phyloP scores from a whole-genome alignment of 2,888 invertebrate species.

The Ypsolopha sequella region DNA sequence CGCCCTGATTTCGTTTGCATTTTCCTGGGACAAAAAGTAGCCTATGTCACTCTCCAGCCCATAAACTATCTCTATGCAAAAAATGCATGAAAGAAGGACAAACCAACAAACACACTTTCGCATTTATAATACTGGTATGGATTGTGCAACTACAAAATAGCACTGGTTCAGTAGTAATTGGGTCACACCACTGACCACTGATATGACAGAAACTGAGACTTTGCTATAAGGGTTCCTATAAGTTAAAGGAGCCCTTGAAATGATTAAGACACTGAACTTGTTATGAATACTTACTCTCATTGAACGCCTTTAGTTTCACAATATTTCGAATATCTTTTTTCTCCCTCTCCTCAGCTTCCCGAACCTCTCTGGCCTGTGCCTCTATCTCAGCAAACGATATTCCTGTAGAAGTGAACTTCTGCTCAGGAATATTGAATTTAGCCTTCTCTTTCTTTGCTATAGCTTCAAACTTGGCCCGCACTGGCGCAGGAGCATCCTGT shows the following conservation, averaged over 20 bases:
- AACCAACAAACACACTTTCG: too few species aligned
- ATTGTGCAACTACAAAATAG: too few species aligned
- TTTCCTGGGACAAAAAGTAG: too few species aligned
- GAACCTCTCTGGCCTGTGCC: conserved; percentile 21
- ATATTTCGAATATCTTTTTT: conserved; percentile 36
- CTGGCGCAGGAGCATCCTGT: conserved; percentile 26
- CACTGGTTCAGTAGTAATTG: too few species aligned
- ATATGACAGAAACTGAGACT: too few species aligned
- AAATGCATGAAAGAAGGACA: too few species aligned
- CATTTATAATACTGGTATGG: too few species aligned
- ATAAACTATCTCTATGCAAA: too few species aligned
- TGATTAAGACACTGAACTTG: not conserved
- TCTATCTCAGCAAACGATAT: conserved; percentile 31
- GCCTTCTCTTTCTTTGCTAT: conserved; percentile 34
- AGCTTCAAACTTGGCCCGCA: conserved; percentile 31
- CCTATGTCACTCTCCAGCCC: too few species aligned
- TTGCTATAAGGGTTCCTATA: too few species aligned
- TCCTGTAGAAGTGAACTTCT: conserved; percentile 41
- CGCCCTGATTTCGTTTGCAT: too few species aligned
- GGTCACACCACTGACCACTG: too few species aligned
- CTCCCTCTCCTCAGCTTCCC: conserved; percentile 31
- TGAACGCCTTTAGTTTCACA: conserved; percentile 28
- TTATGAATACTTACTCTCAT: conserved; percentile 23
- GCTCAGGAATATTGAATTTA: conserved; percentile 18
- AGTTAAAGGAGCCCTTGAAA: not conserved